Conservation (phyloP, 2,113 vertebrate genomes). For the Verasper variegatus region DNA sequence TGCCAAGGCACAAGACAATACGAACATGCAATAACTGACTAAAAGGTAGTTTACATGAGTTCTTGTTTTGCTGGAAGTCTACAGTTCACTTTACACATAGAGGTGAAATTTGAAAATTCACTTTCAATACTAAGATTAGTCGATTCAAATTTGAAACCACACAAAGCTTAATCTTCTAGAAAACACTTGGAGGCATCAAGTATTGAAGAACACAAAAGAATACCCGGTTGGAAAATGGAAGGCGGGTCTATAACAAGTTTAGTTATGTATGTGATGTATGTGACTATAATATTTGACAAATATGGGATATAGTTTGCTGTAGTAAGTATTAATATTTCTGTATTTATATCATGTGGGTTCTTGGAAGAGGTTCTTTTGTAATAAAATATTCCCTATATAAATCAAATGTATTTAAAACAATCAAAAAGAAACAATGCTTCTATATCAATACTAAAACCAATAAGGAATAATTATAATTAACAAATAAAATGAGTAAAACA, state of each 20-base stretch:
- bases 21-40: slow-evolving; percentile 9
- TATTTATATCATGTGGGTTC: not conserved
- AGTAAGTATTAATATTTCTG: not conserved
- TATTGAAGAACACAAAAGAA: not conserved
- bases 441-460: not conserved
- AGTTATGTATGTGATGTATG: not conserved
- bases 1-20: slow-evolving; percentile 18
- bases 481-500: not conserved
- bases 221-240: too few relatives aligned
- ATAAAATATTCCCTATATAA: not conserved
- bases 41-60: not conserved
- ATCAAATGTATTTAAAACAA: not conserved
- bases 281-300: too few relatives aligned
- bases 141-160: not conserved
- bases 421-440: not conserved
- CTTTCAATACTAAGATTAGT: not conserved
- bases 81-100: not conserved
- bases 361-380: not conserved
- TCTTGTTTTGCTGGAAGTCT: not conserved
- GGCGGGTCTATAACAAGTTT: not conserved
- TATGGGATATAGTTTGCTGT: not conserved
- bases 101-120: not conserved
- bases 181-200: not conserved
- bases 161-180: not conserved
- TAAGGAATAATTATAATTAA: not conserved